Evolutionary conservation across 1,140 invertebrate genomes (phyloP).

Genomic region (Lerema accius): DNA sequence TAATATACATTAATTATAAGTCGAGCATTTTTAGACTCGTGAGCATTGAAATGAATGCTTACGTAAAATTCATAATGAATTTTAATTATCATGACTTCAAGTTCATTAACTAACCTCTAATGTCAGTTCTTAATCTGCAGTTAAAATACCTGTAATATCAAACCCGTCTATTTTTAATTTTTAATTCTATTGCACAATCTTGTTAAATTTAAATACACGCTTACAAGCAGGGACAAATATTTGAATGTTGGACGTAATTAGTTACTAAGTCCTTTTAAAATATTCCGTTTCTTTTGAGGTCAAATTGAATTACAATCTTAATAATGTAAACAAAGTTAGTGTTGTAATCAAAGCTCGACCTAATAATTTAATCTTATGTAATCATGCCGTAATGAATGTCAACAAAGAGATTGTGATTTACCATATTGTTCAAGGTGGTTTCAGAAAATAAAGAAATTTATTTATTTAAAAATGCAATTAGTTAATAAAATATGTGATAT

Average conservation of each 20-base stretch:
- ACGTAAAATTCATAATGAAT: too few relatives aligned
- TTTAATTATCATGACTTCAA: too few relatives aligned
- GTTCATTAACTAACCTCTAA: too few relatives aligned
- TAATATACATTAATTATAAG: too few relatives aligned
- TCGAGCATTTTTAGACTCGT: too few relatives aligned
- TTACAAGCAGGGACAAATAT: not conserved
- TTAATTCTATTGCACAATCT: too few relatives aligned
- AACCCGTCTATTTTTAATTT: too few relatives aligned
- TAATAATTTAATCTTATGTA: slow-evolving; percentile 7
- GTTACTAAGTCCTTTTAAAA: not conserved
- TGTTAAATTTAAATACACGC: not conserved
- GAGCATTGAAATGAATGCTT: too few relatives aligned
- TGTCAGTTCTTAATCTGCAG: too few relatives aligned
- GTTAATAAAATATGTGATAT: slow-evolving; percentile 12
- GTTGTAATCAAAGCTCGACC: not conserved
- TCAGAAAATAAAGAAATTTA: slow-evolving; percentile 3
- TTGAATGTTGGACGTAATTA: not conserved
- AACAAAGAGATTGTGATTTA: slow-evolving; percentile 19
- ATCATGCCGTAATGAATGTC: slow-evolving; percentile 1
- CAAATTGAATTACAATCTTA: slow-evolving; percentile 8
- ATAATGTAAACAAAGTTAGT: not conserved
- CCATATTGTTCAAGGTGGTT: slow-evolving; percentile 13
- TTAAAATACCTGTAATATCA: too few relatives aligned
- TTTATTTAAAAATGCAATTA: slow-evolving; percentile 19
- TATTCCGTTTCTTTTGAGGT: slow-evolving; percentile 14